Percentiles rank a stretch among this genome's conserved stretches.
phyloP scores from a whole-genome alignment of 2,888 invertebrate genomes.

The Hololepta plana region DNA sequence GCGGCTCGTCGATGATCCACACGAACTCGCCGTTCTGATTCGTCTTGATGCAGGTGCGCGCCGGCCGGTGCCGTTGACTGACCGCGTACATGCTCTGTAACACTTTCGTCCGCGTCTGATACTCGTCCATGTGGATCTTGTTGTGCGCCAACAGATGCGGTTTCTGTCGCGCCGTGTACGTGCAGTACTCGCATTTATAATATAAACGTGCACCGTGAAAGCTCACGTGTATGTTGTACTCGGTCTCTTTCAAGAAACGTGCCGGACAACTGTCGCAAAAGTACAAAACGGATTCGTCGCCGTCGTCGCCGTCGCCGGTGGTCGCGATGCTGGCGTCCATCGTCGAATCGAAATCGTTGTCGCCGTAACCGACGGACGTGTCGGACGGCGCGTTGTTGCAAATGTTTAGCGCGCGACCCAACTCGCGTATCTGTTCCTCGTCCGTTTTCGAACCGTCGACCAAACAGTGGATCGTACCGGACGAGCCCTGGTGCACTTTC shows the following conservation, averaged over 20 bases:
- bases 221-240: slow-evolving; percentile 47
- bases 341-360: slow-evolving; percentile 9
- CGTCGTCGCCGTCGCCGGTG: slow-evolving; percentile 2
- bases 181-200: slow-evolving; percentile 57
- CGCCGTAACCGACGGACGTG: slow-evolving; percentile 1
- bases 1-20: slow-evolving; percentile 29
- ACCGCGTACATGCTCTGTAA: slow-evolving; percentile 45
- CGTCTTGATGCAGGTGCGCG: slow-evolving; percentile 29
- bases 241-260: slow-evolving; percentile 57
- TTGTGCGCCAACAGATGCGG: slow-evolving; percentile 49
- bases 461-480: slow-evolving; percentile 52
- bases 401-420: slow-evolving; percentile 15
- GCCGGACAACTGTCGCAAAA: slow-evolving; percentile 75
- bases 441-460: slow-evolving; percentile 47
- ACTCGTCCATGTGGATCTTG: slow-evolving; percentile 57
- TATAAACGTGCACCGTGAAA: slow-evolving; percentile 45
- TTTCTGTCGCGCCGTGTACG: slow-evolving; percentile 56
- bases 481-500: slow-evolving; percentile 54
- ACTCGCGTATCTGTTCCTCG: slow-evolving; percentile 42
- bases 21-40: slow-evolving; percentile 19
- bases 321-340: slow-evolving; percentile 16
- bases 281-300: slow-evolving; percentile 32
- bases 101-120: slow-evolving; percentile 57
- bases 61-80: slow-evolving; percentile 45
- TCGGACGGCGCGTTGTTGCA: too few species aligned